Evolutionary conservation across 2,888 invertebrate genomes (phyloP).

Genomic region (Idaea dimidiata): DNA sequence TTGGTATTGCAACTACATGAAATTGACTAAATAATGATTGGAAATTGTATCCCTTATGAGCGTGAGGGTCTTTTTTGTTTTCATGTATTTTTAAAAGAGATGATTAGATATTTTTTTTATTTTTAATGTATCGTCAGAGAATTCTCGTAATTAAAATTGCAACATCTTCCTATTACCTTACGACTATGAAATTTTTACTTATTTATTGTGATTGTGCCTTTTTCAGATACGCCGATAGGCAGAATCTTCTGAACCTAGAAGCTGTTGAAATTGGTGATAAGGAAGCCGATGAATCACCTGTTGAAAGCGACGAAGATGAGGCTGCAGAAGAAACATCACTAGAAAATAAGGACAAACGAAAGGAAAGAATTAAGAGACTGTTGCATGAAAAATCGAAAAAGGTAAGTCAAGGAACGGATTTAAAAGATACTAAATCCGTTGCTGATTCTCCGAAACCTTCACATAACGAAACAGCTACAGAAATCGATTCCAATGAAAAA

Average conservation of each 20-base stretch:
- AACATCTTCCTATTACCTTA: too few species aligned
- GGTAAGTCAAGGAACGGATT: conserved; percentile 15
- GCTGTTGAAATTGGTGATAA: conserved; percentile 69
- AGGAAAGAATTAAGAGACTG: conserved; percentile 56
- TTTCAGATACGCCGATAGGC: conserved; percentile 67
- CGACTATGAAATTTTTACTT: background rate
- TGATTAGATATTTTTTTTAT: background rate
- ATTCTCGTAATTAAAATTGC: background rate
- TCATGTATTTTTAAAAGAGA: background rate
- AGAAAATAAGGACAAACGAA: conserved; percentile 58
- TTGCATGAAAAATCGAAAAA: conserved; percentile 57
- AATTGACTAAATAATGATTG: background rate
- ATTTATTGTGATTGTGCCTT: background rate
- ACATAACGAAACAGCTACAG: conserved; percentile 15
- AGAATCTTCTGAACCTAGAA: conserved; percentile 64
- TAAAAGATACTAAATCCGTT: conserved; percentile 27
- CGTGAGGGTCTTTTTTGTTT: background rate
- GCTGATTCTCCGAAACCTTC: conserved; percentile 18
- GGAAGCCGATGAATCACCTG: conserved; percentile 70
- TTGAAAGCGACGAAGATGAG: conserved; percentile 67
- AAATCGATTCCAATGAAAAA: conserved; percentile 3
- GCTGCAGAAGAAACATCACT: conserved; percentile 41
- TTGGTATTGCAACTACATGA: background rate
- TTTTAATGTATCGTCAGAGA: background rate
- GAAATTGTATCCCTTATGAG: too few species aligned